phyloP scores from a whole-genome alignment of 2,797 vertebrate genomes.

The Crocidura indochinensis region DNA sequence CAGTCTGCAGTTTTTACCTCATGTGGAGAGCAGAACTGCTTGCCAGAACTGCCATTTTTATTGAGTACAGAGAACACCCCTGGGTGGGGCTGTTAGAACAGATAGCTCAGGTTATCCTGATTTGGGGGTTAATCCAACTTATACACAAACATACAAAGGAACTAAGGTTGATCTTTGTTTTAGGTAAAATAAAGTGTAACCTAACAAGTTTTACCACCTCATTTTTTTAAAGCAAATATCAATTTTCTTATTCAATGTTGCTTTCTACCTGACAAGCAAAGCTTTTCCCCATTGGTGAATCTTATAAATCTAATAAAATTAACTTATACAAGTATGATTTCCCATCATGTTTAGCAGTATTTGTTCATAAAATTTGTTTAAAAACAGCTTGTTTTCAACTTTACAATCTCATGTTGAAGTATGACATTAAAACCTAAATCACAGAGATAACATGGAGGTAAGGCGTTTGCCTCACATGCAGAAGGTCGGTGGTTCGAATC shows the following conservation, averaged over 20 bases:
- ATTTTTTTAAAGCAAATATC: background rate
- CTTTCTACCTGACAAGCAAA: constrained; percentile 32
- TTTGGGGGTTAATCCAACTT: too few relatives aligned
- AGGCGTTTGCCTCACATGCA: too few relatives aligned
- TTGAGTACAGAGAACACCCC: too few relatives aligned
- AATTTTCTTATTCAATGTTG: background rate
- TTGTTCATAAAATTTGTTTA: background rate
- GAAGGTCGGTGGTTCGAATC: too few relatives aligned
- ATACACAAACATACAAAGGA: too few relatives aligned
- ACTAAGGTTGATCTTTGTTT: too few relatives aligned
- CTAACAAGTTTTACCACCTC: background rate
- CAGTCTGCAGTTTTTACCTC: too few relatives aligned
- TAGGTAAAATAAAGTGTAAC: too few relatives aligned
- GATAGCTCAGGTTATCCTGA: too few relatives aligned
- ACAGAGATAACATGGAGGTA: background rate
- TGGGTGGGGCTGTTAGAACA: too few relatives aligned
- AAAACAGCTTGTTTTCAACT: constrained; percentile 31
- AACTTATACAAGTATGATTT: constrained; percentile 2
- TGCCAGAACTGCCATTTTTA: too few relatives aligned
- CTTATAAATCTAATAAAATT: constrained; percentile 19
- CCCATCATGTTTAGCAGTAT: background rate
- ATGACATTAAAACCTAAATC: constrained; percentile 30
- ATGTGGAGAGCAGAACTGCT: too few relatives aligned
- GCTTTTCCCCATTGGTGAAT: background rate
- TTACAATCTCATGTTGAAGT: constrained; percentile 7